Percentiles rank a stretch among this genome's conserved stretches.
These are phyloP conservation scores for Corythornis leucogaster DNA, from an alignment of 2,797 vertebrate genomes.

Conservation along the genomic window DNA sequence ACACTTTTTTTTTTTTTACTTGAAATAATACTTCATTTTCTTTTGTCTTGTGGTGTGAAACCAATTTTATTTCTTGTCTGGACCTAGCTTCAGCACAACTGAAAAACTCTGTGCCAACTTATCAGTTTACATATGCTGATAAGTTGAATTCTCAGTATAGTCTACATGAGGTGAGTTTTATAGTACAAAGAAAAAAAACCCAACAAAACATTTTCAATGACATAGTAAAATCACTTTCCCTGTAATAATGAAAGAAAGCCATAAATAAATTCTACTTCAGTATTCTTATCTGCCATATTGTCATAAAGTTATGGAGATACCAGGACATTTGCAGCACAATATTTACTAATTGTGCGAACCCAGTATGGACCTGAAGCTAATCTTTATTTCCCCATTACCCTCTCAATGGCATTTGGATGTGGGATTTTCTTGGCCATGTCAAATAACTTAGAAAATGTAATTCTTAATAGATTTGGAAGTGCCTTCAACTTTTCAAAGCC, in stretches of 20 bases:
- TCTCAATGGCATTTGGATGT: not conserved
- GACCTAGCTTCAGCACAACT: not conserved
- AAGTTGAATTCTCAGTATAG: not conserved
- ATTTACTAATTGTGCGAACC: not conserved
- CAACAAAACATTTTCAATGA: not conserved
- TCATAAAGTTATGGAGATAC: not conserved
- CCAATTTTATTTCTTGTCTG: not conserved
- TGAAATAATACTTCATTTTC: not conserved
- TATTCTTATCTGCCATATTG: not conserved
- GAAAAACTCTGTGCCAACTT: not conserved
- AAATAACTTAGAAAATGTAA: not conserved
- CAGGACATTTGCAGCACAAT: not conserved
- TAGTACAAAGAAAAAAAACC: not conserved
- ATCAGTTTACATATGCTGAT: conserved; percentile 8
- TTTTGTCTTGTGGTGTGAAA: not conserved
- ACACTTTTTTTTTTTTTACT: not conserved
- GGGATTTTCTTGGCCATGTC: not conserved
- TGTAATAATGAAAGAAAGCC: not conserved
- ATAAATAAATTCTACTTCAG: not conserved
- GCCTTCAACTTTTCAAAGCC: conserved; percentile 13
- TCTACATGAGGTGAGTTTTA: not conserved
- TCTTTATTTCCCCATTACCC: not conserved
- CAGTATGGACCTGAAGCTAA: not conserved
- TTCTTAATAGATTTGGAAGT: not conserved
- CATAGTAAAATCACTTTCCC: not conserved